Percentiles rank a stretch among this genome's conserved stretches.
These are phyloP conservation scores for Albula goreensis DNA, from an alignment of 2,113 vertebrate genomes.

Conservation along the genomic window DNA sequence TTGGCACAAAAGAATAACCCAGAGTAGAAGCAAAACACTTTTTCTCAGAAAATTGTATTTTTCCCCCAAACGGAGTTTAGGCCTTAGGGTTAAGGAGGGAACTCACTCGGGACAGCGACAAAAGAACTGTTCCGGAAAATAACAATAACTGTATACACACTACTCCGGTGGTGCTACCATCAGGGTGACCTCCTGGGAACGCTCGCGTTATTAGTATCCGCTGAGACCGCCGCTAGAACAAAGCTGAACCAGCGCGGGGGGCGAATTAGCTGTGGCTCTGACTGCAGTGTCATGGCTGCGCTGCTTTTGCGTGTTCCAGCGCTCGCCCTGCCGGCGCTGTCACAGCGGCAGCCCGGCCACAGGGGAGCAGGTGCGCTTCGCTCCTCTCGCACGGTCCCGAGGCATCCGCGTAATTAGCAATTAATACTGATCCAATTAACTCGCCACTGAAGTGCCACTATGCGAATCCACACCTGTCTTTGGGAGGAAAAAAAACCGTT, in stretches of 20 bases:
- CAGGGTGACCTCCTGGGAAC: background rate
- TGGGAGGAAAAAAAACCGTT: background rate
- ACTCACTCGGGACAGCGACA: no score
- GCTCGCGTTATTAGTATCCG: background rate
- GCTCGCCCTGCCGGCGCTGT: background rate
- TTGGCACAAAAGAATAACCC: no score
- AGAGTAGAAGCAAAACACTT: no score
- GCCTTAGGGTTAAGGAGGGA: no score
- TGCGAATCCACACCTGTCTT: background rate
- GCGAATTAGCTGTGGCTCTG: background rate
- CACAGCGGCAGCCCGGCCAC: background rate
- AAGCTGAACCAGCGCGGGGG: background rate
- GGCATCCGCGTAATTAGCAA: constrained; percentile 13
- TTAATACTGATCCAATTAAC: constrained; percentile 10
- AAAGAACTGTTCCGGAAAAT: background rate
- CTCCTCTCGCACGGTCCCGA: background rate
- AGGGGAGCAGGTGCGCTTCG: background rate
- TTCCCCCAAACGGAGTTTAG: no score
- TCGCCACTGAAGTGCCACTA: background rate
- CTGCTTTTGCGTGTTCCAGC: background rate
- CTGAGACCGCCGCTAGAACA: background rate
- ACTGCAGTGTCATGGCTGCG: background rate
- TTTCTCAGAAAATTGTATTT: no score
- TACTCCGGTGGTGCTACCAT: background rate
- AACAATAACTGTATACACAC: background rate